Evolutionary conservation across 2,888 invertebrate genomes (phyloP).

Genomic region (Hydriomena furcata): DNA sequence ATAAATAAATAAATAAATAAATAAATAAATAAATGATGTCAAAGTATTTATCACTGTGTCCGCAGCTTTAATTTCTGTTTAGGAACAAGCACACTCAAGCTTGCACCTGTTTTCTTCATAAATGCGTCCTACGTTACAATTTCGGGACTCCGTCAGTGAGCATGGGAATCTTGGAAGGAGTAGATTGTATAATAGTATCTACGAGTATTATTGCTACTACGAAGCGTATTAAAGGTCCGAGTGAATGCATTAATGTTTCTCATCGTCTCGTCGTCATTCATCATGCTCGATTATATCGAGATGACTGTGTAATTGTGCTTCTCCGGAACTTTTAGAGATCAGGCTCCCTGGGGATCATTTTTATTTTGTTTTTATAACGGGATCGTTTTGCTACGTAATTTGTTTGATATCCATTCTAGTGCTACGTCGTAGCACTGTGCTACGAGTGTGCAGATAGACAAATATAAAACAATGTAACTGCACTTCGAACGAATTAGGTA

Average conservation of each 20-base stretch:
- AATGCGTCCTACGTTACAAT: conserved; percentile 27
- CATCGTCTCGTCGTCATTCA: conserved; percentile 22
- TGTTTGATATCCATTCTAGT: too few relatives aligned
- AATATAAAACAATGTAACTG: too few relatives aligned
- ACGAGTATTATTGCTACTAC: neutral
- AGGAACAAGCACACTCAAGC: neutral
- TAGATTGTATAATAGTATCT: conserved; percentile 4
- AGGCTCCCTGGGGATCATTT: neutral
- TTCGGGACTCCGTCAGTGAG: conserved; percentile 35
- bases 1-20: too few relatives aligned
- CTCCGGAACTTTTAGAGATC: neutral
- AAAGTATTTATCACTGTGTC: too few relatives aligned
- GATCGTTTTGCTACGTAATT: neutral
- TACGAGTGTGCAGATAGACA: too few relatives aligned
- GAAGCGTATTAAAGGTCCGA: conserved; percentile 2
- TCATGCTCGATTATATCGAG: conserved; percentile 10
- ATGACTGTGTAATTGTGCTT: conserved; percentile 3
- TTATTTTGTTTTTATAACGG: neutral
- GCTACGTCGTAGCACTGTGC: too few relatives aligned
- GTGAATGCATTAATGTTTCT: neutral
- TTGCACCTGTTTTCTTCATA: conserved; percentile 6
- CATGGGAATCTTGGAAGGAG: conserved; percentile 33
- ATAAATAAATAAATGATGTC: too few relatives aligned
- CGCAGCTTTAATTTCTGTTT: neutral
- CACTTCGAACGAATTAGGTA: too few relatives aligned